Evolutionary conservation across 2,888 invertebrate species (phyloP).

Genomic region (Drosophila aldrichi): DNA sequence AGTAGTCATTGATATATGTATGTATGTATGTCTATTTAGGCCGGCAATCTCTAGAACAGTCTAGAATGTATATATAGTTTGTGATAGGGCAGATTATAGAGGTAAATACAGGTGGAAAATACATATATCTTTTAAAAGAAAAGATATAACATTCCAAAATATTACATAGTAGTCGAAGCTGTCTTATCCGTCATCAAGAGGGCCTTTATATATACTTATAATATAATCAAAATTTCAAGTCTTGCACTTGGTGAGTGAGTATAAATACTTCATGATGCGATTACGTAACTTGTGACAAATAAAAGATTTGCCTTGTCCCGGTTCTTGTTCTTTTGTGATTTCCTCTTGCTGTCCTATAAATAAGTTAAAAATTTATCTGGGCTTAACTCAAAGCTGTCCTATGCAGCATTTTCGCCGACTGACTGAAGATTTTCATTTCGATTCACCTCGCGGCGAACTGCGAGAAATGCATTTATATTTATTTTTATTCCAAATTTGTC

Average conservation of each 20-base stretch:
- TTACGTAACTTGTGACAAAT: conserved; percentile 29
- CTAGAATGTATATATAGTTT: no score
- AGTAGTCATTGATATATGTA: no score
- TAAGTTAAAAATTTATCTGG: conserved; percentile 37
- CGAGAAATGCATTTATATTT: conserved; percentile 51
- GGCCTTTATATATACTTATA: no score
- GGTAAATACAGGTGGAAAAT: no score
- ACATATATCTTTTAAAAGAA: no score
- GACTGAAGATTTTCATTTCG: conserved; percentile 28
- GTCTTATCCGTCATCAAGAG: not conserved
- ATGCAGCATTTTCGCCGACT: conserved; percentile 40
- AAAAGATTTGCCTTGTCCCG: conserved; percentile 9
- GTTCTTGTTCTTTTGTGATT: not conserved
- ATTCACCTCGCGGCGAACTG: conserved; percentile 23
- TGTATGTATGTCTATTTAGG: no score
- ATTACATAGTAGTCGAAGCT: no score
- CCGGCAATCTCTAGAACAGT: not conserved
- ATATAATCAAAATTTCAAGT: not conserved
- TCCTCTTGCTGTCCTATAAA: conserved; percentile 24
- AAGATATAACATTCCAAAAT: no score
- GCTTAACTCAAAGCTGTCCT: conserved; percentile 28
- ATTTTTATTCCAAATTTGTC: conserved; percentile 18
- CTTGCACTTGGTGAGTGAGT: not conserved
- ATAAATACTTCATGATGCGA: conserved; percentile 12
- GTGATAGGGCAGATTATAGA: no score